Base-by-base conservation (phyloP, 2,113 vertebrate species). In the Apaloderma vittatum region DNA sequence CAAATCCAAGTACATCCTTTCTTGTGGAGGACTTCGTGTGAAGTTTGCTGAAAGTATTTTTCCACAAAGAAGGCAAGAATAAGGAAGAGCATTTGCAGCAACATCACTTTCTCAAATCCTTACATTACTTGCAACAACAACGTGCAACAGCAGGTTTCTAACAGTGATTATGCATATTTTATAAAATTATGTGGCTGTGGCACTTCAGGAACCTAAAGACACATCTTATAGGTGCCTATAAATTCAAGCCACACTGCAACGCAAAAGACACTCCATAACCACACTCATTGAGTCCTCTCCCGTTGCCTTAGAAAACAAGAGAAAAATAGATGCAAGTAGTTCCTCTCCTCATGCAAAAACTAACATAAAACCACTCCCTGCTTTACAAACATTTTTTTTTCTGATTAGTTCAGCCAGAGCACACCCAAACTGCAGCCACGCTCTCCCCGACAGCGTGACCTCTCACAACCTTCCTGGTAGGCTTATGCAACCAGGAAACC, bases 381-480 rank as follows among this genome's bases (percentile, higher is more conserved):
- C 77, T 92, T 92, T 84, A 93, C 86, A 95, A 97, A 96, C 75
- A 88, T 80, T 93, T 92, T 95, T 40, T 96, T 93, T 94, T 65
- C 83, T 93, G 72, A 86, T 92, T 93, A 94, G 88, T 92, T 92
- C 68, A 96, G 91, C 62, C 92, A 75, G 90, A 97, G 90, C 86
- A 97, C 90, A 94, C 90, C 95, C 95, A 88, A 94, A 86, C 74
- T 94, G 79, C 82, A 92, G 94, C 90, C 92, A 77, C 5, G 1
- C 72, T 96, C 95, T 87, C 93, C 81, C 68, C 43, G 0, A 76
- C 90, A 92, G 88, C 45, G 4, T 65, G 90, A 96, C 96, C 95
- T 96, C 88, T 86, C 72, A 70, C 94, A 96, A 63, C 90, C 96
- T 92, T 94, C 94, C 94, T 93, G 86, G 82, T 90, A 95, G 92